These are phyloP conservation scores for Albula goreensis DNA, from an alignment of 2,113 vertebrate species.

Conservation along the genomic window DNA sequence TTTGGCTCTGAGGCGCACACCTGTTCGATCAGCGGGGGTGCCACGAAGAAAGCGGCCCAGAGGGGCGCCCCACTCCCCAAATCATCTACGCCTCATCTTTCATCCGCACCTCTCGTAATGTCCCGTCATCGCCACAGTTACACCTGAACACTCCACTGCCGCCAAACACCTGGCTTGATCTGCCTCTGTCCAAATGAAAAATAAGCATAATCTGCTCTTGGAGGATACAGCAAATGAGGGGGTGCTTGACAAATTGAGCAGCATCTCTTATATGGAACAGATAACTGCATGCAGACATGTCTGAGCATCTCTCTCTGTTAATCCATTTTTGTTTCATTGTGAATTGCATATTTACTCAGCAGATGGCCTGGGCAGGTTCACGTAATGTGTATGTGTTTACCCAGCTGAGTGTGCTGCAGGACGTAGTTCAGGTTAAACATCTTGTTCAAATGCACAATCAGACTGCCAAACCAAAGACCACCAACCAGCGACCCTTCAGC, in stretches of 20 bases:
- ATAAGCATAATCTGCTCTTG: slow-evolving; percentile 99
- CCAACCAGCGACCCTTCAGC: too few relatives aligned
- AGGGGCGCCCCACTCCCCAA: slow-evolving; percentile 82
- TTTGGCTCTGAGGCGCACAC: background rate
- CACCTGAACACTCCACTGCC: slow-evolving; percentile 99
- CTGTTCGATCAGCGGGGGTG: slow-evolving; percentile 81
- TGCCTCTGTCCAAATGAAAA: slow-evolving; percentile 99
- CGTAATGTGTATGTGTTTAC: background rate
- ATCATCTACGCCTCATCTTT: slow-evolving; percentile 98
- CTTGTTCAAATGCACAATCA: background rate
- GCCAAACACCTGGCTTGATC: slow-evolving; percentile 99
- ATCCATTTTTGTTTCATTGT: background rate
- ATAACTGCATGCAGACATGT: slow-evolving; percentile 82
- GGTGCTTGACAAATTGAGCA: slow-evolving; percentile 98
- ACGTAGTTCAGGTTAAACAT: too few relatives aligned
- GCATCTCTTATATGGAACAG: slow-evolving; percentile 85
- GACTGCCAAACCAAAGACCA: too few relatives aligned
- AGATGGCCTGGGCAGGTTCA: background rate
- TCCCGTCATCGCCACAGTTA: slow-evolving; percentile 96
- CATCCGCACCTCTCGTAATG: slow-evolving; percentile 96
- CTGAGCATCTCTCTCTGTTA: slow-evolving; percentile 31
- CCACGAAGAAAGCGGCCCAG: slow-evolving; percentile 81
- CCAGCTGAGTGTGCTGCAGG: background rate
- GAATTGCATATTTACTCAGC: background rate
- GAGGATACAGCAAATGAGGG: slow-evolving; percentile 99